Conservation (phyloP, 2,888 invertebrate genomes). For the Pasiphila rectangulata region DNA sequence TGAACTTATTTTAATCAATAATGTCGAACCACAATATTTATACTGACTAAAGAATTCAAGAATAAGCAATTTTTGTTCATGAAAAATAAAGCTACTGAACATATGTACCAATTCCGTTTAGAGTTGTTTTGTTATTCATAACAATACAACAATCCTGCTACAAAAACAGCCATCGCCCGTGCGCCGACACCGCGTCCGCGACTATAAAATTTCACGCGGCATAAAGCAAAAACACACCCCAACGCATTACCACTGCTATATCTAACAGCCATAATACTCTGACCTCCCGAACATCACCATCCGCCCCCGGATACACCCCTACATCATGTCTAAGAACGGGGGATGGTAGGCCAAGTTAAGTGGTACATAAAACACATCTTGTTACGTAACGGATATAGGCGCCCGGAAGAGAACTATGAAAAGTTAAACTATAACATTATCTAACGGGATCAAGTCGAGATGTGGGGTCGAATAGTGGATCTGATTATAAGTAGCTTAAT, state of each 20-base stretch:
- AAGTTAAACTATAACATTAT: slow-evolving; percentile 63
- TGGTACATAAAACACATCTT: slow-evolving; percentile 66
- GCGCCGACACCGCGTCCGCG: slow-evolving; percentile 53
- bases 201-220: slow-evolving; percentile 79
- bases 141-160: slow-evolving; percentile 26
- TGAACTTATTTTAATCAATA: no score
- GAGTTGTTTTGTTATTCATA: slow-evolving; percentile 10
- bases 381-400: slow-evolving; percentile 70
- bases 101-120: background rate
- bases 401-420: slow-evolving; percentile 66
- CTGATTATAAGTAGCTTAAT: background rate
- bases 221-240: slow-evolving; percentile 81
- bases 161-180: slow-evolving; percentile 33
- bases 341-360: slow-evolving; percentile 38
- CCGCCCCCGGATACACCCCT: background rate
- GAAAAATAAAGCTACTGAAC: background rate
- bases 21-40: no score
- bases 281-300: slow-evolving; percentile 41
- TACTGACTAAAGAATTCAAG: background rate
- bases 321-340: slow-evolving; percentile 10
- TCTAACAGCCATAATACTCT: slow-evolving; percentile 51
- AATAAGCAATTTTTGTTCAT: background rate
- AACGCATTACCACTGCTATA: slow-evolving; percentile 67
- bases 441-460: slow-evolving; percentile 15
- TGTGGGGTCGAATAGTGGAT: slow-evolving; percentile 9